These are phyloP conservation scores for Gymnoscopelus microlampas DNA, from an alignment of 2,797 vertebrate genomes.

Conservation along the genomic window DNA sequence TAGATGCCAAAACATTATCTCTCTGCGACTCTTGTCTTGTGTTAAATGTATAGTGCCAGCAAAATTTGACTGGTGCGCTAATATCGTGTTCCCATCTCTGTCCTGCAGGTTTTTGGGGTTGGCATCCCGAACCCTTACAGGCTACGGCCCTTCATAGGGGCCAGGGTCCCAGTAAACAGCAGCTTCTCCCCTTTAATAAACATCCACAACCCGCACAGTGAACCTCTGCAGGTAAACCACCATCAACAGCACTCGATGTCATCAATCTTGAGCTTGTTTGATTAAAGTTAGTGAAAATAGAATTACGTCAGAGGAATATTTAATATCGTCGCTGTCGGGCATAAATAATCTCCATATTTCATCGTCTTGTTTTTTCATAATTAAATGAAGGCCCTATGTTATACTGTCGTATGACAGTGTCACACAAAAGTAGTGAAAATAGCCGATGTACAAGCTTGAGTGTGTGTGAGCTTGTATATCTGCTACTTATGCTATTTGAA, in stretches of 20 bases:
- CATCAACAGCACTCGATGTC: not conserved
- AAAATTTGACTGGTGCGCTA: not conserved
- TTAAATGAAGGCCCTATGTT: too few relatives aligned
- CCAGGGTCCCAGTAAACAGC: slow-evolving; percentile 97
- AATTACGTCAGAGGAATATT: not conserved
- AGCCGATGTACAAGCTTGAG: too few relatives aligned
- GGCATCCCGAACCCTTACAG: slow-evolving; percentile 98
- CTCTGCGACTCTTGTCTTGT: not conserved
- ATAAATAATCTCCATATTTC: too few relatives aligned
- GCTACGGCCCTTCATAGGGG: slow-evolving; percentile 95
- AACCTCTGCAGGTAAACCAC: slow-evolving; percentile 91
- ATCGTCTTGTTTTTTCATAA: too few relatives aligned
- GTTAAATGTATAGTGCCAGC: not conserved
- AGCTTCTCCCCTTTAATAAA: slow-evolving; percentile 98
- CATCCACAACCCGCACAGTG: slow-evolving; percentile 97
- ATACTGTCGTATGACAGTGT: too few relatives aligned
- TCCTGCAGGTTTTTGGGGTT: slow-evolving; percentile 94
- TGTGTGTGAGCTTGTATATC: too few relatives aligned
- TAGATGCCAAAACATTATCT: slow-evolving; percentile 62
- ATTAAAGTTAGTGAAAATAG: not conserved
- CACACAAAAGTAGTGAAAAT: too few relatives aligned
- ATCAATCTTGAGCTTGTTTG: slow-evolving; percentile 2
- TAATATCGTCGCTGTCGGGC: too few relatives aligned
- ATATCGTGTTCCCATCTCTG: not conserved
- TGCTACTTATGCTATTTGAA: too few relatives aligned